Base-by-base conservation (phyloP, 2,888 invertebrate species). In the Myopa testacea region DNA sequence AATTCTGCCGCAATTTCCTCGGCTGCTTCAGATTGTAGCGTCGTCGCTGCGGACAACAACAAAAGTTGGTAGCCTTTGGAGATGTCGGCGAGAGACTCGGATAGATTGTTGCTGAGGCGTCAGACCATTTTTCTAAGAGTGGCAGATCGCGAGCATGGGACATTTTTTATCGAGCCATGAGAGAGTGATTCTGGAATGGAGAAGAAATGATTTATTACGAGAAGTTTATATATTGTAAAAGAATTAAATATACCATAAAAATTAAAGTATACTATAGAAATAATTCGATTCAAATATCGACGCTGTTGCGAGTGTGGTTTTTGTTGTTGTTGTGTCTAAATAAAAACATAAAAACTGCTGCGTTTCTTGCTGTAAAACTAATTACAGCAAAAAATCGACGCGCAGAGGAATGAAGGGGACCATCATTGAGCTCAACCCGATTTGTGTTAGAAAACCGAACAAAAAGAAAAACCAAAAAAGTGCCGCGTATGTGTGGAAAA, bases 101-200 rank as follows among this genome's bases (percentile, higher is more conserved):
- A 37, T 10, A n/a, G 75, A 83, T 77, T 65, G 84, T 81, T 68
- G 86, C 80, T 81, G 84, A 82, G 80, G 86, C 85, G 82, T 87
- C 85, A 85, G 87, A 85, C 87, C 88, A 87, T 86, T 87, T 86
- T 81, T 87, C 85, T 81, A 85, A 84, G 83, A 86, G 85, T 84
- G 88, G 86, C 87, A 88, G 82, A 85, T 88, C 88, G 80, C 87
- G 87, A 85, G 86, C 84, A 85, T 86, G 87, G 82, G 87, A 86
- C 88, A 88, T 88, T 85, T 86, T 86, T 45, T 80, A 83, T 84
- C 84, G 83, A 83, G 85, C 88, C 88, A 88, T 88, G 84, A 62
- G 83, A 88, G 85, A 82, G 83, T 83, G 80, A 85, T 87, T 88
- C 87, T 88, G 83, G 7, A 86, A 83, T 58, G 60, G 72, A 26